Base-by-base conservation (phyloP, 1,140 invertebrate species). In the Drosophila grimshawi region DNA sequence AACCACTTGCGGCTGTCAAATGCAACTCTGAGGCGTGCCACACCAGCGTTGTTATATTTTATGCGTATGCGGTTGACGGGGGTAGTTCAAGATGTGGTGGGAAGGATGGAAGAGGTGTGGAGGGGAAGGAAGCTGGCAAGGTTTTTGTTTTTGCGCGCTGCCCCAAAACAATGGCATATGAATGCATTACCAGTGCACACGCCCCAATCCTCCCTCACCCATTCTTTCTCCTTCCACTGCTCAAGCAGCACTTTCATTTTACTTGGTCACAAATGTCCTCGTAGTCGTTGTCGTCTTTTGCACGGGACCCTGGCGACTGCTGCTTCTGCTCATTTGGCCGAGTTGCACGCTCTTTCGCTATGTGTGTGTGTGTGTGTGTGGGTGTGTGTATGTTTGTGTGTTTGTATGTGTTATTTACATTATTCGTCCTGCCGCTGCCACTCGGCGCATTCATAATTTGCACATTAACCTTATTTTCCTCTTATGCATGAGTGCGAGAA, bases 1-100 rank as follows among this genome's bases (percentile, higher is more conserved):
- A 86, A 88, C 83, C 83, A 86, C 83, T 86, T 86, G 85, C 83
- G 83, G 85, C 83, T 88, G 83, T 89, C 85, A 86, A 83, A 88
- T 86, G 85, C 83, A 86, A 88, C 85, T 69, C 80, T 83, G 80
- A 69, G 64, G 60, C 65, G 68, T 70, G 56, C 61, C 73, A 76
- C 76, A 76, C 80, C 80, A 80, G 80, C 46, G 83, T 67, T 86
- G 76, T 88, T 80, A 86, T 88, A 82, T 88, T 82, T 86, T 86
- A 86, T 83, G 83, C 60, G 76, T 64, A 37, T 52, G 80, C 52
- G 49, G 63, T 51, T 48, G 29, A 10, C 5, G 32, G n/a, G 29
- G 29, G 37, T 4, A 19, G 19, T 19, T 19, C 19, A 19, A 19
- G 19, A 19, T 19, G 19, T 19, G 19, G 19, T 1, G 19, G 19